phyloP scores from a whole-genome alignment of 53 echinoderm and acorn worm species.

The Paracentrotus lividus region DNA sequence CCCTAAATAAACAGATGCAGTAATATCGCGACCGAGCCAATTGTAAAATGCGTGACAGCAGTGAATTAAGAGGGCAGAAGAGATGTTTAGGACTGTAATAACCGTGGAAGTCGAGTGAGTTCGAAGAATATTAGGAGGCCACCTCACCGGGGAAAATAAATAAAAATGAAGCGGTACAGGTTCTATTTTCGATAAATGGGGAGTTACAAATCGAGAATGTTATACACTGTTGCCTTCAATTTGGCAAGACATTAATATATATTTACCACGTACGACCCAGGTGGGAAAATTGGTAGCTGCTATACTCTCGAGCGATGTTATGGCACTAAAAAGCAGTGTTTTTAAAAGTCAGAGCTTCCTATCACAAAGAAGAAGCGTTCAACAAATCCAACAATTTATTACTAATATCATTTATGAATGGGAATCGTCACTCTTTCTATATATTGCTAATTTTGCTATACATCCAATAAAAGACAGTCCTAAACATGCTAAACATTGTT shows the following conservation, averaged over 20 bases:
- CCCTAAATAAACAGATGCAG: slow-evolving; percentile 43
- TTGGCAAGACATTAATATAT: too few relatives aligned
- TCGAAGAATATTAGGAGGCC: slow-evolving; percentile 11
- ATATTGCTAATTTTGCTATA: not conserved
- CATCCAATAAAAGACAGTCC: not conserved
- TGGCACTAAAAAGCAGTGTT: too few relatives aligned
- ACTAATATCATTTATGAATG: not conserved
- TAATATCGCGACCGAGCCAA: not conserved
- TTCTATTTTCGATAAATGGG: not conserved
- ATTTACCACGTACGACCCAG: too few relatives aligned
- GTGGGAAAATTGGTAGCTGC: too few relatives aligned
- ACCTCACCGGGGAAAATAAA: not conserved
- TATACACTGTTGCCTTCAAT: too few relatives aligned
- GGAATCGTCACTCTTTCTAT: too few relatives aligned
- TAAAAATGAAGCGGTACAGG: not conserved
- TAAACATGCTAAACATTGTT: not conserved
- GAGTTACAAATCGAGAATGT: not conserved
- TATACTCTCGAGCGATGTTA: too few relatives aligned
- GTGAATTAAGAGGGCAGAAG: slow-evolving; percentile 1
- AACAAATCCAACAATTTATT: too few relatives aligned
- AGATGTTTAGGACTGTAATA: not conserved
- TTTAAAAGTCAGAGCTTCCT: too few relatives aligned
- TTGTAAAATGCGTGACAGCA: slow-evolving; percentile 29
- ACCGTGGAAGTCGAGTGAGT: not conserved
- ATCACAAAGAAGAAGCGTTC: too few relatives aligned